Conservation (phyloP, 2,888 invertebrate genomes). For the Erynnis tages region DNA sequence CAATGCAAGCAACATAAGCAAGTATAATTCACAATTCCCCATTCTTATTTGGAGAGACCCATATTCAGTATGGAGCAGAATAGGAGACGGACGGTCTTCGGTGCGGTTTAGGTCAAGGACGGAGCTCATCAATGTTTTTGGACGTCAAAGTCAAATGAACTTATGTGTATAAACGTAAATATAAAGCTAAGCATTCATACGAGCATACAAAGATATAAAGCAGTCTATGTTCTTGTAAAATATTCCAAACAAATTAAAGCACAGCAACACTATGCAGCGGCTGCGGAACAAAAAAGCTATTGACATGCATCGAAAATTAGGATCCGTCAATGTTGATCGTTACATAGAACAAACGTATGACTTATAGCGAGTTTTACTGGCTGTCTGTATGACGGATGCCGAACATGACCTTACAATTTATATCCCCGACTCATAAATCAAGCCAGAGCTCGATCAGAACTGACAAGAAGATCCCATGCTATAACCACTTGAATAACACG, state of each 20-base stretch:
- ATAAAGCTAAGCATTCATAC: too few relatives aligned
- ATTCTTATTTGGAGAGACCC: too few relatives aligned
- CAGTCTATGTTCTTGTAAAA: too few relatives aligned
- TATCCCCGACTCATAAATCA: slow-evolving; percentile 70
- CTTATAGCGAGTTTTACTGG: slow-evolving; percentile 58
- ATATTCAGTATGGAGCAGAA: too few relatives aligned
- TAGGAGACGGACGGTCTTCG: too few relatives aligned
- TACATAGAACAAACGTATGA: slow-evolving; percentile 52
- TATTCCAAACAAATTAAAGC: neutral
- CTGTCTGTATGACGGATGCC: slow-evolving; percentile 54
- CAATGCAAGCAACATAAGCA: too few relatives aligned
- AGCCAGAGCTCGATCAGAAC: slow-evolving; percentile 64
- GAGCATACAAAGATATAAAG: too few relatives aligned
- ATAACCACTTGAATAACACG: slow-evolving; percentile 52
- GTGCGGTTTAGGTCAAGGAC: too few relatives aligned
- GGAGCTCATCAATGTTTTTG: too few relatives aligned
- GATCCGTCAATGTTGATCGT: slow-evolving; percentile 50
- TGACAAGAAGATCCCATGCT: slow-evolving; percentile 65
- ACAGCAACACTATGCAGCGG: neutral
- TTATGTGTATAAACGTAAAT: too few relatives aligned
- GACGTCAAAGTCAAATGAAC: too few relatives aligned
- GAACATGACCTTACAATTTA: slow-evolving; percentile 71
- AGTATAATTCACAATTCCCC: too few relatives aligned
- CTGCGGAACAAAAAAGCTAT: slow-evolving; percentile 14
- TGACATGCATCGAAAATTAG: slow-evolving; percentile 32